These are phyloP conservation scores for Nebria salina DNA, from an alignment of 2,888 invertebrate genomes.

Conservation along the genomic window DNA sequence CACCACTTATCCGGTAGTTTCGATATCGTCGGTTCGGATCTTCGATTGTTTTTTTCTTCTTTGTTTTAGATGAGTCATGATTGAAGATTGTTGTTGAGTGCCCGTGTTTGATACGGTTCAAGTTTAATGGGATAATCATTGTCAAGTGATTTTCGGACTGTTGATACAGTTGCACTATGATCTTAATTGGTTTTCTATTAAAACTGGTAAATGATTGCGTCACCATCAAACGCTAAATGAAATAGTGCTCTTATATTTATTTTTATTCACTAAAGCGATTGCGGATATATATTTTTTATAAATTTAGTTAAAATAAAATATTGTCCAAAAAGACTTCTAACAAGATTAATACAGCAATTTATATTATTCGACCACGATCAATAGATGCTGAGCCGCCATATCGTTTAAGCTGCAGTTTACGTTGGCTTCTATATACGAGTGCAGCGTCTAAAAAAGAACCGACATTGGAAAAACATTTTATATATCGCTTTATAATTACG, in stretches of 20 bases:
- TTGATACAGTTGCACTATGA: neutral
- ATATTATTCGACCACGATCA: slow-evolving; percentile 28
- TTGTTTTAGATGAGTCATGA: slow-evolving; percentile 12
- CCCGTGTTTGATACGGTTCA: slow-evolving; percentile 10
- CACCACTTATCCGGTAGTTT: slow-evolving; percentile 11
- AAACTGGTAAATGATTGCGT: neutral
- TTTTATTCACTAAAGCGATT: no score
- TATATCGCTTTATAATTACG: slow-evolving; percentile 46
- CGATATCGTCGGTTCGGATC: slow-evolving; percentile 13
- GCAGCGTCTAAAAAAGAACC: slow-evolving; percentile 22
- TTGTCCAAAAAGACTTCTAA: neutral
- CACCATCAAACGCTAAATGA: neutral
- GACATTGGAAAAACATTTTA: slow-evolving; percentile 45
- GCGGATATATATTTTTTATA: no score
- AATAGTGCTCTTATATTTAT: neutral
- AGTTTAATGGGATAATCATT: slow-evolving; percentile 14
- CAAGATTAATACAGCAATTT: neutral
- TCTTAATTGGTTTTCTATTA: neutral
- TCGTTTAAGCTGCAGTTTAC: slow-evolving; percentile 21
- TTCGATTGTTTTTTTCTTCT: slow-evolving; percentile 12
- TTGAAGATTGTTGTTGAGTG: slow-evolving; percentile 3
- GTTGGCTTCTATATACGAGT: slow-evolving; percentile 21
- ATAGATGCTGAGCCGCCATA: slow-evolving; percentile 17
- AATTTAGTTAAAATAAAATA: no score
- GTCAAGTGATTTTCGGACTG: neutral